Evolutionary conservation across 2,888 invertebrate species (phyloP).

Genomic region (Macrosiphum euphorbiae): DNA sequence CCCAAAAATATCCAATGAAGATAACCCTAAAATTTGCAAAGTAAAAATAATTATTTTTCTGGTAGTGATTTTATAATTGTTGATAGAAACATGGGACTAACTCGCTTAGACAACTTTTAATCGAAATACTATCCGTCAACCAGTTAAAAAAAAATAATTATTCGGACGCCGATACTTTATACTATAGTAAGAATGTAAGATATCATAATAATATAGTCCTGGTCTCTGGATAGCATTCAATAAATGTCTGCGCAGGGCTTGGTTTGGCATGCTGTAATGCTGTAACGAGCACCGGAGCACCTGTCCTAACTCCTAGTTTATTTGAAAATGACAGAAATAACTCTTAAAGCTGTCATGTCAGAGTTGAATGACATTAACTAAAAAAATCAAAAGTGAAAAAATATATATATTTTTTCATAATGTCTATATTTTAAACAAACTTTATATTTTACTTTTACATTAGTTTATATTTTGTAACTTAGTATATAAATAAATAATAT

Average conservation of each 20-base stretch:
- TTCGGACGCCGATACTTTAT: not conserved
- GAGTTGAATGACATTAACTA: not conserved
- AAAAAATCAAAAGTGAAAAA: not conserved
- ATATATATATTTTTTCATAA: not conserved
- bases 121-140: not conserved
- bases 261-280: not conserved
- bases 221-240: not conserved
- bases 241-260: not conserved
- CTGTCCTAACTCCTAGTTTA: not conserved
- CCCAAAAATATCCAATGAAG: not conserved
- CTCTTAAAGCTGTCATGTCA: not conserved
- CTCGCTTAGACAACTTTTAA: not conserved
- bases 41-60: not conserved
- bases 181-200: not conserved
- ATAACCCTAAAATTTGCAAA: not conserved
- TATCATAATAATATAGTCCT: not conserved
- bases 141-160: not conserved
- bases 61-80: not conserved
- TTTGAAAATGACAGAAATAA: conserved; percentile 12
- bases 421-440: not conserved
- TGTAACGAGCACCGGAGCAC: not conserved
- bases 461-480: not conserved
- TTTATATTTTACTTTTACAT: no score
- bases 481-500: not conserved
- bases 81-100: not conserved